Evolutionary conservation across 2,113 vertebrate genomes (phyloP), one percentile per base, ranked within the genome.

Genomic region (Nematolebias whitei): DNA sequence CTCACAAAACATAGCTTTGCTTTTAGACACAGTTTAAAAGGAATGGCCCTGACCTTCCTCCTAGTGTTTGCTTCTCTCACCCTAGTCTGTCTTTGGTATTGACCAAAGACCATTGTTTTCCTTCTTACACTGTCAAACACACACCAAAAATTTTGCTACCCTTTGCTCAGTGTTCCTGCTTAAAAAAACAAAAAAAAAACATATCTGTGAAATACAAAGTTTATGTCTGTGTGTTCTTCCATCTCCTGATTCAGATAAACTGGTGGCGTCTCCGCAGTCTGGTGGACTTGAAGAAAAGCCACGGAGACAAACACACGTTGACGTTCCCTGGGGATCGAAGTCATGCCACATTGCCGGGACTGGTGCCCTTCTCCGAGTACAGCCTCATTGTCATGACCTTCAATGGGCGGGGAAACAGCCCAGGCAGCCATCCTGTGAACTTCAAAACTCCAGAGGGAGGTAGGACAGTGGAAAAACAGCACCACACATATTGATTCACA

Each of bases 401-500:
- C 85, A 99, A 96, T 53, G 88, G 94, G 45, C 92, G 93, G 85
- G 98, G 98, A 64, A 92, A 93, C n/a, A 96, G 98, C 15, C 98
- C 98, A 0, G 95, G 94, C 84, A 99, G 97, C 80, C 90, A 93
- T 54, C 79, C 94, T 0, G 64, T 95, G 65, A 78, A 83, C 69
- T 98, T 99, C 86, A 93, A 94, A 80, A 99, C 96, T 58, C 96
- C 94, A 18, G 97, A 99, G 92, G 97, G 97, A 97, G 97, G 98
- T 99, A 82, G 91, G 94, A 61, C 48, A 67, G 61, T 74, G 43
- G 68, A 84, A 71, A 82, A 83, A 76, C 79, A 77, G 68, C 76
- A 65, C 62, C 79, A 39, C 61, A 55, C 18, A 20, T 81, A 90
- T 90, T 61, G 79, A 91, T 89, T 86, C 63, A 59, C 67, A 67